These are phyloP conservation scores for Timandra comae DNA, from an alignment of 2,888 invertebrate genomes.

Conservation along the genomic window DNA sequence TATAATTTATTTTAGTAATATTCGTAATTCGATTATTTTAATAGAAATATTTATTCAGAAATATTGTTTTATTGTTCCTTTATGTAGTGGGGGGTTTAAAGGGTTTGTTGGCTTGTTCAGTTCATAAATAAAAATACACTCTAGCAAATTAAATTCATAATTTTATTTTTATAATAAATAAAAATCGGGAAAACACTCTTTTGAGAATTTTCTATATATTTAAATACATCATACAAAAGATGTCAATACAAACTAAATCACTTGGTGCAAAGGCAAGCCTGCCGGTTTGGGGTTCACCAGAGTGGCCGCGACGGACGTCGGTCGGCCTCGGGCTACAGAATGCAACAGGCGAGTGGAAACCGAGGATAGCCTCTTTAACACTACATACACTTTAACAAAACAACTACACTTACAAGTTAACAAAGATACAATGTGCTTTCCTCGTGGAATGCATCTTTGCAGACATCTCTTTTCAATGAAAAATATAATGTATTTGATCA, in stretches of 20 bases:
- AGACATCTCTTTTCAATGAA: constrained; percentile 54
- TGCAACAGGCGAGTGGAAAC: constrained; percentile 67
- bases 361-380: constrained; percentile 70
- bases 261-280: constrained; percentile 77
- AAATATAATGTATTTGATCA: constrained; percentile 69
- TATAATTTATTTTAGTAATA: too few species aligned
- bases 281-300: constrained; percentile 56
- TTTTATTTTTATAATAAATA: constrained; percentile 76
- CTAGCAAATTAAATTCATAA: constrained; percentile 76
- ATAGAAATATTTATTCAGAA: too few species aligned
- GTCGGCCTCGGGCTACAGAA: constrained; percentile 39
- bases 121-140: constrained; percentile 42
- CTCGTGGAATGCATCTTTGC: constrained; percentile 65
- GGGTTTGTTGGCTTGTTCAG: too few species aligned
- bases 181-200: constrained; percentile 72
- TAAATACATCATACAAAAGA: constrained; percentile 77
- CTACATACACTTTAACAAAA: constrained; percentile 49
- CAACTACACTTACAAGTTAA: constrained; percentile 58
- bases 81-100: too few species aligned
- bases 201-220: constrained; percentile 69
- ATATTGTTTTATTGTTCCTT: too few species aligned
- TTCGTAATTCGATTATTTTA: too few species aligned
- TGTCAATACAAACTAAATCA: constrained; percentile 76
- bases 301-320: constrained; percentile 23
- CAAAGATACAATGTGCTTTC: constrained; percentile 63